These are phyloP conservation scores for Ochlodes sylvanus DNA, from an alignment of 2,888 invertebrate species.

Conservation along the genomic window DNA sequence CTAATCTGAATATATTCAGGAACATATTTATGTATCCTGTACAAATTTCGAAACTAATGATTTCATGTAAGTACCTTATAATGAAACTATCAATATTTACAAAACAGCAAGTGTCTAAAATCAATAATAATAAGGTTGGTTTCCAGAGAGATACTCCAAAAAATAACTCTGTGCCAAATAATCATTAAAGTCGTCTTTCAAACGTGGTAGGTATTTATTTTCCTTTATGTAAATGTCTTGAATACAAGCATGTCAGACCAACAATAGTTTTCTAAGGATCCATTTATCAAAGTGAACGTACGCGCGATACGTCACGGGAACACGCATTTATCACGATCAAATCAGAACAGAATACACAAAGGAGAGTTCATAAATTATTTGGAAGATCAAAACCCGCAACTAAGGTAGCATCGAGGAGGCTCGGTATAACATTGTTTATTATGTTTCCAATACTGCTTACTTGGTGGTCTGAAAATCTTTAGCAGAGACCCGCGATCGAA, in stretches of 20 bases:
- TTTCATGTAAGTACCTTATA: no score
- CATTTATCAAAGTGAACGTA: conserved; percentile 61
- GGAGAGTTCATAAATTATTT: conserved; percentile 52
- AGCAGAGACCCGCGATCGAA: no score
- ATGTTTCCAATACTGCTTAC: background rate
- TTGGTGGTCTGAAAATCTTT: background rate
- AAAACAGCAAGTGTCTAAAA: no score
- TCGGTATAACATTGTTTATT: conserved; percentile 1
- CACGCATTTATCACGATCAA: conserved; percentile 64
- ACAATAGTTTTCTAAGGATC: conserved; percentile 48
- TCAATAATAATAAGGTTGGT: no score
- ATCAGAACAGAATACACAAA: conserved; percentile 52
- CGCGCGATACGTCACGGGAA: conserved; percentile 57
- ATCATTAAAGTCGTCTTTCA: conserved; percentile 3
- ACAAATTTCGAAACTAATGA: no score
- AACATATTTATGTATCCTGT: no score
- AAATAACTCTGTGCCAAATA: background rate
- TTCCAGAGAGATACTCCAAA: no score
- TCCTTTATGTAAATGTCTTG: conserved; percentile 24
- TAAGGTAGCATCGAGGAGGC: conserved; percentile 11
- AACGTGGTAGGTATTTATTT: conserved; percentile 29
- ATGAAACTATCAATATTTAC: no score
- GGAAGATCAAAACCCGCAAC: conserved; percentile 39
- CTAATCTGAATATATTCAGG: no score
- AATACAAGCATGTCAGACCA: conserved; percentile 38